These are phyloP conservation scores for Edolisoma coerulescens DNA, from an alignment of 2,113 vertebrate genomes.

Conservation along the genomic window DNA sequence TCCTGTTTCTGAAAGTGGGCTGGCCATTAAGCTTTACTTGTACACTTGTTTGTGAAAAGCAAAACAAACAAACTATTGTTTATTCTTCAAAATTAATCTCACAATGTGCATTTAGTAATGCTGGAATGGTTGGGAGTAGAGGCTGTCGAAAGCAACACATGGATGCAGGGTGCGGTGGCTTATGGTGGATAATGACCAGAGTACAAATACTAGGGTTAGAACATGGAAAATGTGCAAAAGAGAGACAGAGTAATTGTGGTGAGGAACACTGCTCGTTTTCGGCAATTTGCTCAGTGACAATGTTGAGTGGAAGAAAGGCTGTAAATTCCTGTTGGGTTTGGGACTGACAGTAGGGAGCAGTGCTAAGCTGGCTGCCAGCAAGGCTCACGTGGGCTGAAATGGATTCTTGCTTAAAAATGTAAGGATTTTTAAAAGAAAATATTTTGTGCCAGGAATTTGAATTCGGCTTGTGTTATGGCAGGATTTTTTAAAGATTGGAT, in stretches of 20 bases:
- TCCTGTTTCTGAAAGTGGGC: background rate
- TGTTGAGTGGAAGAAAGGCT: background rate
- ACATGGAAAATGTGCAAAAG: background rate
- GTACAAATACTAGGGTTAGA: background rate
- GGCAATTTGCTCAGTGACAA: background rate
- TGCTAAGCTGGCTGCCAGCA: slow-evolving; percentile 48
- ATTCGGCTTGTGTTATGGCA: background rate
- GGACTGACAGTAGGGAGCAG: slow-evolving; percentile 62
- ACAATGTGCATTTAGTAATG: background rate
- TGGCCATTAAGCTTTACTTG: background rate
- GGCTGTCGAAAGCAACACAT: background rate
- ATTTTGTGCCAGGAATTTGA: background rate
- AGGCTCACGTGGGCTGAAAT: background rate
- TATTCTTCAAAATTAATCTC: background rate
- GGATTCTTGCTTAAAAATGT: background rate
- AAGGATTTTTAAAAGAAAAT: slow-evolving; percentile 20
- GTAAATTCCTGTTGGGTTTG: slow-evolving; percentile 35
- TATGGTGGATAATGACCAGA: background rate
- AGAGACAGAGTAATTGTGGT: background rate
- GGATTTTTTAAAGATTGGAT: background rate
- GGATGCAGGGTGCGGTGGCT: background rate
- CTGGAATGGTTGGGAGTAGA: background rate
- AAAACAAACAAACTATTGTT: background rate
- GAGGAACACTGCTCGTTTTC: background rate
- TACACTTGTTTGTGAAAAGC: background rate